phyloP scores from a whole-genome alignment of 2,797 vertebrate genomes.

The Pipistrellus nathusii region DNA sequence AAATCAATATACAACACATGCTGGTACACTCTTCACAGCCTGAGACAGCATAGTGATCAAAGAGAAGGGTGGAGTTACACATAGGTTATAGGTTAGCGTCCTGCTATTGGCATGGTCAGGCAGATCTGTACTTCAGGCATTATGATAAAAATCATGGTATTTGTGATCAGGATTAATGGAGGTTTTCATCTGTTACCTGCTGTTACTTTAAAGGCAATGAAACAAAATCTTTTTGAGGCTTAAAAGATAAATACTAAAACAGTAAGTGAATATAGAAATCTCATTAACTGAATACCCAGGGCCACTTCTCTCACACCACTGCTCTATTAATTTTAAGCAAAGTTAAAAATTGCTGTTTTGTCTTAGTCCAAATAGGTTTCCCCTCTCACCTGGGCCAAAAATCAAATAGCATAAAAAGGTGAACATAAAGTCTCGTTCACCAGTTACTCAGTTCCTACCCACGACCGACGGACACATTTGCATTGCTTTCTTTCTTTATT shows the following conservation, averaged over 20 bases:
- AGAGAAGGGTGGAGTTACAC: neutral
- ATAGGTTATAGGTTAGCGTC: accelerated
- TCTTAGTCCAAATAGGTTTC: neutral
- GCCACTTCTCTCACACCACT: neutral
- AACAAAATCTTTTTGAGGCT: slow-evolving; percentile 15
- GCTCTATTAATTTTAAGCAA: neutral
- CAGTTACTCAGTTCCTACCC: neutral
- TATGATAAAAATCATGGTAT: neutral
- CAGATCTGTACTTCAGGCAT: neutral
- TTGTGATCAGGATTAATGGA: neutral
- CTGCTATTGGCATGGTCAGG: neutral
- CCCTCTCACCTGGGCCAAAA: neutral
- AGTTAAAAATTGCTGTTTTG: slow-evolving; percentile 7
- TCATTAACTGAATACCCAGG: neutral
- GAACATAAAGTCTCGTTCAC: neutral
- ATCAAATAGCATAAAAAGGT: neutral
- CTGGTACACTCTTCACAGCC: neutral
- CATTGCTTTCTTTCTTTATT: neutral
- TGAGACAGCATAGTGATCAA: neutral
- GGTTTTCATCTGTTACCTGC: neutral
- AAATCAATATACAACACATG: neutral
- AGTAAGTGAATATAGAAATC: neutral
- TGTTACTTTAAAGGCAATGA: slow-evolving; percentile 31
- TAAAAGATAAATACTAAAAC: slow-evolving; percentile 49
- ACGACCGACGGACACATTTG: neutral